phyloP scores from a whole-genome alignment of 2,113 vertebrate species.

The Gasterosteus nipponicus region DNA sequence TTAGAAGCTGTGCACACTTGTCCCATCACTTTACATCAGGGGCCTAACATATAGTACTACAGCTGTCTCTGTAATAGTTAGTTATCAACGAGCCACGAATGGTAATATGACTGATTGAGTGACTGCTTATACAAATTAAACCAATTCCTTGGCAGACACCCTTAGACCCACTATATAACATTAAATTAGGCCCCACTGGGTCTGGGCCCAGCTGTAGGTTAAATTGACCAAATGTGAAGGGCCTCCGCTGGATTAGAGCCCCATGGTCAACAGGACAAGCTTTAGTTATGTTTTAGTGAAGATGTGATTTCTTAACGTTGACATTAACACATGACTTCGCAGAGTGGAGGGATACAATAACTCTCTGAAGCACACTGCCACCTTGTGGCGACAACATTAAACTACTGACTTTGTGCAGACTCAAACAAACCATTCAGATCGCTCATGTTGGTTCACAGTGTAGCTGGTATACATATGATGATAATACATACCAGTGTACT shows the following conservation, averaged over 20 bases:
- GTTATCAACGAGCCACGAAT: slow-evolving; percentile 38
- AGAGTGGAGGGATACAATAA: not conserved
- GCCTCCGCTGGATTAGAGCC: not conserved
- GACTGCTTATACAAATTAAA: slow-evolving; percentile 39
- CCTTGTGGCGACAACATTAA: slow-evolving; percentile 51
- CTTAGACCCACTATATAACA: slow-evolving; percentile 4
- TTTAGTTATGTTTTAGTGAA: not conserved
- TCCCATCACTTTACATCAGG: not conserved
- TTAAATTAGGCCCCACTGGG: slow-evolving; percentile 28
- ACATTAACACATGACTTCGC: not conserved
- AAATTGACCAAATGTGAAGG: slow-evolving; percentile 3
- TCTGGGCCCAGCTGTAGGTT: not conserved
- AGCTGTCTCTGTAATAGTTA: slow-evolving; percentile 2
- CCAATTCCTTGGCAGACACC: slow-evolving; percentile 35
- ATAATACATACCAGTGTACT: not conserved
- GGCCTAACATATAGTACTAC: not conserved
- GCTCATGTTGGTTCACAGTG: not conserved
- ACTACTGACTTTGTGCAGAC: not conserved
- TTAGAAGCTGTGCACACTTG: not conserved
- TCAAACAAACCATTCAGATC: not conserved
- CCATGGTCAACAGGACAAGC: not conserved
- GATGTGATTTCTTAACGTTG: slow-evolving; percentile 11
- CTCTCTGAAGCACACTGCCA: slow-evolving; percentile 45
- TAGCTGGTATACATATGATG: slow-evolving; percentile 1
- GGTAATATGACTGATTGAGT: slow-evolving; percentile 29